phyloP scores from a whole-genome alignment of 1,140 invertebrate genomes.

The Schlechtendalia chinensis region DNA sequence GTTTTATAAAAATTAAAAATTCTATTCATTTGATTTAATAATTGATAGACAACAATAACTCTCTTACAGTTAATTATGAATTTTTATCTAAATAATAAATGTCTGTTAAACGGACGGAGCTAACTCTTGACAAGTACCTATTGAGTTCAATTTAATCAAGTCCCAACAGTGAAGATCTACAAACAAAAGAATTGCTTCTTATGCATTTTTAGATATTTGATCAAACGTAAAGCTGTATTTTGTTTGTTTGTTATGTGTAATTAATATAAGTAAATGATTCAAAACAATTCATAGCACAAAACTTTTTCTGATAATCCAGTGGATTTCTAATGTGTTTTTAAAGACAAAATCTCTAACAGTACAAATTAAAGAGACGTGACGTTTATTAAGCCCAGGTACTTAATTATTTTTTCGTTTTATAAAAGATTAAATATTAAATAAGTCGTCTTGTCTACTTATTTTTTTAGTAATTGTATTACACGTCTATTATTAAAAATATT shows the following conservation, averaged over 20 bases:
- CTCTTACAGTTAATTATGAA: too few species aligned
- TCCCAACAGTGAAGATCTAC: too few species aligned
- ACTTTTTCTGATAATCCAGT: too few species aligned
- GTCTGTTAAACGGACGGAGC: not conserved
- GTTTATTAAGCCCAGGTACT: not conserved
- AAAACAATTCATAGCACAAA: too few species aligned
- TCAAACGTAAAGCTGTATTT: not conserved
- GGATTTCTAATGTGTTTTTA: too few species aligned
- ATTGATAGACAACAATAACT: too few species aligned
- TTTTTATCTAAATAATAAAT: conserved; percentile 19
- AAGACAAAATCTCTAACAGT: not conserved
- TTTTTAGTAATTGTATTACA: not conserved
- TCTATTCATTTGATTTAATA: too few species aligned
- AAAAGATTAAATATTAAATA: not conserved
- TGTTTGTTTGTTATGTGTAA: too few species aligned
- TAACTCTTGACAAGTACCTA: not conserved
- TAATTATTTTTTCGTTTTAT: not conserved
- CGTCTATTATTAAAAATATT: not conserved
- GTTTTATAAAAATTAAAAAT: too few species aligned
- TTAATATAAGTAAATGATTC: too few species aligned
- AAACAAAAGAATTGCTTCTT: not conserved
- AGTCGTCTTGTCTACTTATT: not conserved
- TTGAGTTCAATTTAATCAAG: too few species aligned
- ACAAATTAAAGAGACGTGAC: too few species aligned
- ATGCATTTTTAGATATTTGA: not conserved